Evolutionary conservation across 2,113 vertebrate genomes (phyloP), one percentile per base, ranked within the genome.

Genomic region (Salminus brasiliensis): DNA sequence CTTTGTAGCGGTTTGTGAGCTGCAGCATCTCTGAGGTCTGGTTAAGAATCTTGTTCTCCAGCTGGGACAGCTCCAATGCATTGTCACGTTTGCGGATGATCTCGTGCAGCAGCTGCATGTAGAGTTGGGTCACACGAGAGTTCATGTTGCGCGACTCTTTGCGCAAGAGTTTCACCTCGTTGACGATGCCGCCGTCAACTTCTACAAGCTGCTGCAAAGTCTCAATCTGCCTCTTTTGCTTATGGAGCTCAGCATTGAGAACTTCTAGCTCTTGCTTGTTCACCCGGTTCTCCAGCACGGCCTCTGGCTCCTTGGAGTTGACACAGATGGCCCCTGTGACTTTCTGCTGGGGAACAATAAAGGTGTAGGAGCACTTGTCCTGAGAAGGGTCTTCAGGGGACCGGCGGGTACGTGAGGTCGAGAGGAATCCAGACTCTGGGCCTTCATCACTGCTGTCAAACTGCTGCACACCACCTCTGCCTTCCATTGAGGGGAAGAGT

Each of bases 101-200:
- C 91, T 99, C 97, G 5, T 99, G 97, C 69, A 99, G 92, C 79
- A 99, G 92, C 92, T 99, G 98, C 98, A 99, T 99, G 88, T 99
- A 99, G 49, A 99, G 94, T 88, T 99, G 98, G 0, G 97, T 99
- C 80, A 99, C 98, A 3, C 98, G 91, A 0, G 98, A 98, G 93
- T 99, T 99, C 98, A 99, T 99, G 86, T 99, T 99, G 84, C 98
- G 94, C 81, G 97, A 98, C 88, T 99, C 98, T 89, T 98, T 99
- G 68, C 98, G 93, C 83, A 98, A 88, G 78, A 99, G 94, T 86
- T 99, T 99, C 70, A 99, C 97, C 90, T 99, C 98, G 0, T 96
- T 99, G 66, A 99, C 98, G 1, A 99, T 97, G 39, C 98, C 98
- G 0, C 98, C 98, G 0, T 99, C 98, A 72, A 99, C 96, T 87